These are phyloP conservation scores for Pseudomyrmex concolor DNA, from an alignment of 1,140 invertebrate genomes.

Conservation along the genomic window DNA sequence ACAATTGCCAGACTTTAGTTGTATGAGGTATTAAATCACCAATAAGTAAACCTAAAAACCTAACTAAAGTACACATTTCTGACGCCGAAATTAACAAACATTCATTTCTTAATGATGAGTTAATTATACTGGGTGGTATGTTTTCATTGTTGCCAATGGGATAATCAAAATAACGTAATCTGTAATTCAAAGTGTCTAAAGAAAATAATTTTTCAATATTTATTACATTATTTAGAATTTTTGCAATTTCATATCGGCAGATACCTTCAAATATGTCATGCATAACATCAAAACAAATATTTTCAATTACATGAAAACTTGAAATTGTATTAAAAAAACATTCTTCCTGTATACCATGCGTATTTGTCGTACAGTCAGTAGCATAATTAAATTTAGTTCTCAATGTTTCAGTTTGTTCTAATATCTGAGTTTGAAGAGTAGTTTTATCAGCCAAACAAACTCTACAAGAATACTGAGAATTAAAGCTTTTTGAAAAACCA, in stretches of 20 bases:
- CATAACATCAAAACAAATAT: constrained; percentile 21
- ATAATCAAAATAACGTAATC: constrained; percentile 13
- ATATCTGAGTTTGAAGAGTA: constrained; percentile 13
- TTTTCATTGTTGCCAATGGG: neutral
- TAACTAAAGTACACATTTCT: constrained; percentile 27
- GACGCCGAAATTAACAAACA: neutral
- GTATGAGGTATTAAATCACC: constrained; percentile 18
- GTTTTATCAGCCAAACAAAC: neutral
- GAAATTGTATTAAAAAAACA: constrained; percentile 31
- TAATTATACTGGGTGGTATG: neutral
- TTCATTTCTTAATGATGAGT: constrained; percentile 21
- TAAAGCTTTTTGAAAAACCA: constrained; percentile 27
- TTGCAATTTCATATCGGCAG: neutral
- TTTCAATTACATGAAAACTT: constrained; percentile 18
- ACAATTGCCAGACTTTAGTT: neutral
- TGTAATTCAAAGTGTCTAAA: constrained; percentile 15
- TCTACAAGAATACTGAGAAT: constrained; percentile 2
- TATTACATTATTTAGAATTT: constrained; percentile 20
- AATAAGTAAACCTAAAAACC: constrained; percentile 4
- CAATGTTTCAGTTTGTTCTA: neutral
- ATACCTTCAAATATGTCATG: constrained; percentile 23
- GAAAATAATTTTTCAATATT: neutral
- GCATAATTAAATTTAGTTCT: neutral
- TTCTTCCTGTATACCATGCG: constrained; percentile 9
- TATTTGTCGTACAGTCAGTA: neutral